Evolutionary conservation across 1,140 invertebrate genomes (phyloP).

Genomic region (Mamestra configurata): DNA sequence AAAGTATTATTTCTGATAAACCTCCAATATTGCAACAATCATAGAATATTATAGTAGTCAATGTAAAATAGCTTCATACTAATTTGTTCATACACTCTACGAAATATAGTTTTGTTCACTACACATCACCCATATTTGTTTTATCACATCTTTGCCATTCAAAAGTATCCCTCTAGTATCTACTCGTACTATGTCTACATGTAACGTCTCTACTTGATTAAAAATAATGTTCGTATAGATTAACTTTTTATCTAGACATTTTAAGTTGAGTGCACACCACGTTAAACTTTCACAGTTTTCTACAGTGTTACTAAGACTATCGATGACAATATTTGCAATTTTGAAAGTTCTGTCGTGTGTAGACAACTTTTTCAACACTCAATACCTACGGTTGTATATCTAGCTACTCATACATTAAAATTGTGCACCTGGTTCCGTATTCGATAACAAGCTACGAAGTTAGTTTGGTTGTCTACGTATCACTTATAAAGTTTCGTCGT

Average conservation of each 20-base stretch:
- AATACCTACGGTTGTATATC: slow-evolving; percentile 53
- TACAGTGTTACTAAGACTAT: slow-evolving; percentile 35
- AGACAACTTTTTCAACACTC: slow-evolving; percentile 18
- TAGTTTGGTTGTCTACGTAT: slow-evolving; percentile 49
- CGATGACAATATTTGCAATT: slow-evolving; percentile 18
- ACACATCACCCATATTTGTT: slow-evolving; percentile 59
- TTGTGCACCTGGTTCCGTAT: slow-evolving; percentile 65
- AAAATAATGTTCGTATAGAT: slow-evolving; percentile 6
- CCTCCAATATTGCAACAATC: slow-evolving; percentile 45
- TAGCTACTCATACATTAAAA: slow-evolving; percentile 56
- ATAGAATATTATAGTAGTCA: slow-evolving; percentile 50
- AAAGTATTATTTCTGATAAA: slow-evolving; percentile 40
- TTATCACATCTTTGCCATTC: slow-evolving; percentile 63
- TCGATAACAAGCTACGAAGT: slow-evolving; percentile 54
- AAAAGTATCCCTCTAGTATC: slow-evolving; percentile 51
- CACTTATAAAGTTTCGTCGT: slow-evolving; percentile 73
- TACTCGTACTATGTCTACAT: slow-evolving; percentile 52
- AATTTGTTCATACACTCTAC: slow-evolving; percentile 36
- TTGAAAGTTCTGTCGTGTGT: slow-evolving; percentile 13
- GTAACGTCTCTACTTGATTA: slow-evolving; percentile 46
- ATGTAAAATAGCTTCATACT: slow-evolving; percentile 48
- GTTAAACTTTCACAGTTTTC: slow-evolving; percentile 13
- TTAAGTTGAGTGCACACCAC: slow-evolving; percentile 1
- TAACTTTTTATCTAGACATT: slow-evolving; percentile 22
- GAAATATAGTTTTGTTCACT: slow-evolving; percentile 51